A percentile compares a stretch with the other conserved stretches of the same genome.
phyloP scores from a whole-genome alignment of 1,140 invertebrate genomes.

The Leptestheria dahalacensis region DNA sequence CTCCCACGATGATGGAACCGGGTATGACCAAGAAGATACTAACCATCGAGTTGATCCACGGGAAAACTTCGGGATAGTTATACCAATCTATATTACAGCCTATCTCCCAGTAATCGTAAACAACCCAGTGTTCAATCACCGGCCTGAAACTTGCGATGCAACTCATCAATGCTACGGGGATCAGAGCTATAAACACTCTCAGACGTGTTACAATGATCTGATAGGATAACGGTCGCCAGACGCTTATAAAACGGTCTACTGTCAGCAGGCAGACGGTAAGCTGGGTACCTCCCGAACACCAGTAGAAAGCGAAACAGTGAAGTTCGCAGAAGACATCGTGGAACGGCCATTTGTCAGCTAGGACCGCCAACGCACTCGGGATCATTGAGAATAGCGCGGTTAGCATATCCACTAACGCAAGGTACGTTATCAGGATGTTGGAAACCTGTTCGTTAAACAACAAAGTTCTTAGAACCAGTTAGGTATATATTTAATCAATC shows the following conservation, averaged over 20 bases:
- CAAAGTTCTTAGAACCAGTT: not conserved
- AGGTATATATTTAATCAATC: not conserved
- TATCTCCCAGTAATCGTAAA: constrained; percentile 30
- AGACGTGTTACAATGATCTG: constrained; percentile 11
- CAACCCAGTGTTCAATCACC: constrained; percentile 23
- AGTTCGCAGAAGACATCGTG: constrained; percentile 38
- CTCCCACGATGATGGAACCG: constrained; percentile 22
- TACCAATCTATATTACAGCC: constrained; percentile 30
- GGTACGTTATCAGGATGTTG: constrained; percentile 14
- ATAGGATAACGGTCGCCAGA: constrained; percentile 25
- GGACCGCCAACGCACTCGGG: constrained; percentile 20
- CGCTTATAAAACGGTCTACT: constrained; percentile 27
- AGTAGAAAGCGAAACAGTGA: constrained; percentile 38
- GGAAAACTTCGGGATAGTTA: constrained; percentile 13
- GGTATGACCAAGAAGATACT: constrained; percentile 27
- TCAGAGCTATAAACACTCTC: constrained; percentile 5
- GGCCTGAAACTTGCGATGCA: constrained; percentile 21
- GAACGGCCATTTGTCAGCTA: constrained; percentile 22
- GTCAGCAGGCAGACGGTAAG: constrained; percentile 34
- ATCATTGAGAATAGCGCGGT: constrained; percentile 25
- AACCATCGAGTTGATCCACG: constrained; percentile 27
- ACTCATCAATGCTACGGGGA: not conserved
- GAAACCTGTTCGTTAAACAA: not conserved
- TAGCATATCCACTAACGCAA: constrained; percentile 25
- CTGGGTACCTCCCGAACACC: constrained; percentile 36